Evolutionary conservation across 2,113 vertebrate genomes (phyloP).

Genomic region (Myanophis thanlyinensis): DNA sequence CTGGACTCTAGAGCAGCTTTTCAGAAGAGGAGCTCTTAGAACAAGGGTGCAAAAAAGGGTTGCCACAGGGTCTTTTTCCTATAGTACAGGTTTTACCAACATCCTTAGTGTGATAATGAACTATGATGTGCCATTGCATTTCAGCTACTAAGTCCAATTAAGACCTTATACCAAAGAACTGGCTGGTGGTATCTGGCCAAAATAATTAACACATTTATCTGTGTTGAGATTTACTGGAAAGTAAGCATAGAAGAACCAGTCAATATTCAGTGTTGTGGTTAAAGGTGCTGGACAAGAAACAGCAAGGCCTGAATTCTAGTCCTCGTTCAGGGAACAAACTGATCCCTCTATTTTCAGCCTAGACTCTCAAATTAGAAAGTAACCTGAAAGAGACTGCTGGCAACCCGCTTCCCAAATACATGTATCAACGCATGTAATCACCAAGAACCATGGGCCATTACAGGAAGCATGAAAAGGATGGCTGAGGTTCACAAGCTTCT

Average conservation of each 20-base stretch:
- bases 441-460: neutral
- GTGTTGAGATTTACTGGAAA: too few species aligned
- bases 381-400: neutral
- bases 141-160: neutral
- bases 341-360: neutral
- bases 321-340: neutral
- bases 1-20: neutral
- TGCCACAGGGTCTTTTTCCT: neutral
- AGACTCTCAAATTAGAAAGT: neutral
- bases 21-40: neutral
- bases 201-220: neutral
- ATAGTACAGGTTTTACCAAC: neutral
- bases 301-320: neutral
- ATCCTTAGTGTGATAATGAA: too few species aligned
- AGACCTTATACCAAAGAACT: neutral
- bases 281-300: neutral
- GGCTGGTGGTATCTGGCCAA: neutral
- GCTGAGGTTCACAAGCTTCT: neutral
- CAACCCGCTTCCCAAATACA: neutral
- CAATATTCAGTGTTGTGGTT: neutral
- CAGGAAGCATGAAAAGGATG: neutral
- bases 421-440: neutral
- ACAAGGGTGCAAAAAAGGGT: neutral
- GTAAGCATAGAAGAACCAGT: neutral
- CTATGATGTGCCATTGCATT: neutral